phyloP scores from a whole-genome alignment of 1,140 invertebrate species.

The Archivesica marissinica region DNA sequence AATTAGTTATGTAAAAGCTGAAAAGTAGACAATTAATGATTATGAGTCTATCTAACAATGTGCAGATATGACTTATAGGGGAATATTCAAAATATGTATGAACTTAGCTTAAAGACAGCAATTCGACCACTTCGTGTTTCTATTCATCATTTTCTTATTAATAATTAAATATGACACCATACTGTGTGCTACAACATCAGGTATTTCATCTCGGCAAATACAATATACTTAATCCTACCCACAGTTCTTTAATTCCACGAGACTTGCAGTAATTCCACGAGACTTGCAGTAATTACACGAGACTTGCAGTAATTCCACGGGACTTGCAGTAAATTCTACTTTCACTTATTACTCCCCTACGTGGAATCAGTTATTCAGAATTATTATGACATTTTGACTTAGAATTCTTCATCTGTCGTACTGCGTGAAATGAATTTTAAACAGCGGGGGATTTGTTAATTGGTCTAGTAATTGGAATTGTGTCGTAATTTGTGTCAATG shows the following conservation, averaged over 20 bases:
- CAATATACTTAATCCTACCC: constrained; percentile 17
- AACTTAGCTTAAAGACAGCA: too few relatives aligned
- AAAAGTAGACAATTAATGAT: too few relatives aligned
- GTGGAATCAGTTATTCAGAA: not conserved
- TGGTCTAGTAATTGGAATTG: constrained; percentile 7
- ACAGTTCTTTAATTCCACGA: too few relatives aligned
- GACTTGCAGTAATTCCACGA: not conserved
- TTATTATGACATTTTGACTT: constrained; percentile 17
- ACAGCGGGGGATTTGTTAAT: constrained; percentile 11
- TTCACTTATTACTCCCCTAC: not conserved
- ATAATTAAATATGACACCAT: constrained; percentile 18
- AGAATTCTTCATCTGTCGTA: not conserved
- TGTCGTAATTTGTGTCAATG: too few relatives aligned
- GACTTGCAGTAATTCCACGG: not conserved
- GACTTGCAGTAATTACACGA: too few relatives aligned
- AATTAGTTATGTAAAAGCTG: too few relatives aligned
- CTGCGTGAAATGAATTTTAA: not conserved
- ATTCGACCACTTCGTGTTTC: not conserved
- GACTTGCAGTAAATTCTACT: constrained; percentile 12
- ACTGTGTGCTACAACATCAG: too few relatives aligned
- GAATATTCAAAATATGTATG: too few relatives aligned
- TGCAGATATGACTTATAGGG: too few relatives aligned
- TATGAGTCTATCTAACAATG: too few relatives aligned
- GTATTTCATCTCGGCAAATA: constrained; percentile 8
- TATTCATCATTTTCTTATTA: not conserved